Percentiles rank a stretch among this genome's conserved stretches.
These are phyloP conservation scores for Drosophila fulvimacula DNA, from an alignment of 2,888 invertebrate species.

Conservation along the genomic window DNA sequence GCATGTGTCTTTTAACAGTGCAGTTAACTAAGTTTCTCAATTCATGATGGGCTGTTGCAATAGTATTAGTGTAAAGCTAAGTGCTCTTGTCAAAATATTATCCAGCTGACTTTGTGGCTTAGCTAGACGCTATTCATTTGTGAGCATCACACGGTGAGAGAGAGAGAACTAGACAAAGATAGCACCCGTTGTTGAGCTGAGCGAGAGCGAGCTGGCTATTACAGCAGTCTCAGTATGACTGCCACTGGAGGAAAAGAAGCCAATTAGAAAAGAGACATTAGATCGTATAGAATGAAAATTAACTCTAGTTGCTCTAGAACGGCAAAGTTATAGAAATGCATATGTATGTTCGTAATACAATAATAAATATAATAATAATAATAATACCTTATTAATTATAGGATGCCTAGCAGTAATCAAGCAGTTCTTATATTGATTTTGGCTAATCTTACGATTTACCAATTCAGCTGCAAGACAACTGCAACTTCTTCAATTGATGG, in stretches of 20 bases:
- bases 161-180: neutral
- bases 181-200: neutral
- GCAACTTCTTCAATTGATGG: neutral
- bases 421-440: neutral
- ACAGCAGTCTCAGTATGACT: neutral
- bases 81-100: neutral
- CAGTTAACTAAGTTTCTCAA: neutral
- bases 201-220: constrained; percentile 2
- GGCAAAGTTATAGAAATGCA: too few species aligned
- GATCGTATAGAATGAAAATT: too few species aligned
- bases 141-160: neutral
- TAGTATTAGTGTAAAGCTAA: neutral
- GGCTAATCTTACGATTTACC: neutral
- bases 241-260: too few species aligned
- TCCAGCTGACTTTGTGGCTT: neutral
- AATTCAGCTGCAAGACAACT: constrained; percentile 5
- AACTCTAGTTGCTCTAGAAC: too few species aligned
- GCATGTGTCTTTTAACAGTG: too few species aligned
- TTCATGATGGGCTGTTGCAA: neutral
- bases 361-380: too few species aligned
- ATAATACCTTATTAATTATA: neutral
- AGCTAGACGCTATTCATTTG: neutral
- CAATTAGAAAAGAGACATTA: too few species aligned
- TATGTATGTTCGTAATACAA: too few species aligned
- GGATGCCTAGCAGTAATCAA: neutral